These are phyloP conservation scores for Nesidiocoris tenuis DNA, from an alignment of 2,888 invertebrate species.

Conservation along the genomic window DNA sequence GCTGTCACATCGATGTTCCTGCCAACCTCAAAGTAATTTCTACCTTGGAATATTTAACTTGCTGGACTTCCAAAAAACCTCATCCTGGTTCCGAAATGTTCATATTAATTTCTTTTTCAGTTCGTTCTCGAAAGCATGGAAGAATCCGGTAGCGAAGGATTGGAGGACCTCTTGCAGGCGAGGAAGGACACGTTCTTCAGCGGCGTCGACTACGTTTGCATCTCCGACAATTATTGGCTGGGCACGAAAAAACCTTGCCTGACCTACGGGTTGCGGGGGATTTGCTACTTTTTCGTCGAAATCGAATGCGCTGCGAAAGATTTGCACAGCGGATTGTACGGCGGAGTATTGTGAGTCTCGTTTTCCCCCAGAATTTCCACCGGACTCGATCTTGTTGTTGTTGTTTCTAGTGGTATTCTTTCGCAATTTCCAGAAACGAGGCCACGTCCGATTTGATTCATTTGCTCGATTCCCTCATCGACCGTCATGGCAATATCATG, in stretches of 20 bases:
- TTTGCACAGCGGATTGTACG: slow-evolving; percentile 90
- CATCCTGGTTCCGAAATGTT: background rate
- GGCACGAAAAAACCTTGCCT: slow-evolving; percentile 96
- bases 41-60: background rate
- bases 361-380: background rate
- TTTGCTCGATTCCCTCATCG: slow-evolving; percentile 78
- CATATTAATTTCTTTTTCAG: slow-evolving; percentile 54
- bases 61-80: background rate
- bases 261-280: slow-evolving; percentile 92
- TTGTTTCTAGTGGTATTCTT: no score
- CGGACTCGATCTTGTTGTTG: background rate
- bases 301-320: slow-evolving; percentile 87
- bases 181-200: slow-evolving; percentile 76
- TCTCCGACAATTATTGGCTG: slow-evolving; percentile 98
- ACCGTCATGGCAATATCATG: slow-evolving; percentile 81
- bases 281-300: slow-evolving; percentile 87
- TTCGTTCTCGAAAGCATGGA: slow-evolving; percentile 99
- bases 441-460: slow-evolving; percentile 90
- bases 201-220: slow-evolving; percentile 89
- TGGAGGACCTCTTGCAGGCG: slow-evolving; percentile 76
- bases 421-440: slow-evolving; percentile 69
- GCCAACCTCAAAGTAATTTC: slow-evolving; percentile 56
- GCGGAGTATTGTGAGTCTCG: slow-evolving; percentile 72
- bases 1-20: slow-evolving; percentile 64
- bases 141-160: slow-evolving; percentile 94